Conservation (phyloP, 2,797 vertebrate genomes). For the Hirundo rustica region DNA sequence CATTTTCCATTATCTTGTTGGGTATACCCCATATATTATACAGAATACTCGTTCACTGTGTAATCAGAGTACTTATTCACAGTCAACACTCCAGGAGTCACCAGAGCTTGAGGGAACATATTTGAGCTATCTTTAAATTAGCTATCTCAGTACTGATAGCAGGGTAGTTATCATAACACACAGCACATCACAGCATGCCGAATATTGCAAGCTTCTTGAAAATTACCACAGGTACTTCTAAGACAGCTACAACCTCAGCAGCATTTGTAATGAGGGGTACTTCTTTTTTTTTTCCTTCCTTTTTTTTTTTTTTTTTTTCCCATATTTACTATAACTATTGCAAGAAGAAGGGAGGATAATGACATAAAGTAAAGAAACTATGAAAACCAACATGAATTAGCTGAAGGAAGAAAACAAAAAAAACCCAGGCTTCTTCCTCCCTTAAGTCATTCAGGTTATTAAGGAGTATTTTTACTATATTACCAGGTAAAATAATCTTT, state of each 20-base stretch:
- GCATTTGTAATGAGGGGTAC: not conserved
- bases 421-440: not conserved
- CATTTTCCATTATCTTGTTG: conserved; percentile 19
- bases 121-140: conserved; percentile 52
- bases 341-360: not conserved
- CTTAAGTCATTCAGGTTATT: not conserved
- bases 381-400: not conserved
- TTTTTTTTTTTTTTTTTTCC: not conserved
- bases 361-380: not conserved
- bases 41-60: not conserved
- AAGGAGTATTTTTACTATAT: not conserved
- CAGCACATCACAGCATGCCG: not conserved
- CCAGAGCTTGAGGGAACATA: conserved; percentile 21
- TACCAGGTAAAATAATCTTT: not conserved
- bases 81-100: conserved; percentile 16
- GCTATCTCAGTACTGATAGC: not conserved
- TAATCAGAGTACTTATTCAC: conserved; percentile 51
- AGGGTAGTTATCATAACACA: conserved; percentile 16
- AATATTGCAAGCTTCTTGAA: not conserved
- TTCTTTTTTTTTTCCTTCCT: too few relatives aligned
- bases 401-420: not conserved
- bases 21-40: not conserved
- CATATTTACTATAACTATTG: not conserved
- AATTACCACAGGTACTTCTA: not conserved
- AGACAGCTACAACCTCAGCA: not conserved